Base-by-base conservation (phyloP, 2,797 vertebrate species). In the Dicrostonyx torquatus region DNA sequence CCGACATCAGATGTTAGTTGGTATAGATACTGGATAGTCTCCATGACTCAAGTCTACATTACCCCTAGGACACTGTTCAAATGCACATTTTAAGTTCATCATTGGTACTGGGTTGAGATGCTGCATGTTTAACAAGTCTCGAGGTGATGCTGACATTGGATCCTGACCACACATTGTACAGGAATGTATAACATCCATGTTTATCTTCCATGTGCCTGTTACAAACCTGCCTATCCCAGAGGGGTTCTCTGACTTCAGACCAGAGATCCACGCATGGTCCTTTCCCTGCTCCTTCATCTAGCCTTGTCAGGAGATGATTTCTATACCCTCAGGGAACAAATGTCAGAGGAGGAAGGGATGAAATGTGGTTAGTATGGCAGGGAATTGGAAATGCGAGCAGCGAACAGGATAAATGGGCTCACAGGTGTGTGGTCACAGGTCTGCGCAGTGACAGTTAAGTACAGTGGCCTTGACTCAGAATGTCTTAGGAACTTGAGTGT, bases 331-430 rank as follows among this genome's bases (percentile, higher is more conserved):
- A n/a, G 73, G 31, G 8, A 70, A 68, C 80, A 17, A 17, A 60
- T 7, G 10, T 40, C 82, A 73, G 45, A 40, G 78, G 60, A n/a
- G 60, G 58, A 79, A 75, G 90, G 58, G 60, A 14, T 29, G 62
- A 91, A 75, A 58, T 0, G 0, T 34, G 68, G 17, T 17, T 26
- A 0, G 29, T 5, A 18, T 17, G 10, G 34, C 0, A 1, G 73
- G 68, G 68, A 83, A 86, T 78, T 87, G 40, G 66, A 88, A 90
- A 75, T 64, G 17, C 66, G 70, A 86, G 34, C 37, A 43, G 17
- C 2, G 58, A 77, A 66, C 53, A 66, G 72, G 29, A n/a, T 2
- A 4, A 50, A 29, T 20, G 26, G 3, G 2, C 18, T 26, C 22
- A 48, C 17, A 79, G 80, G 58, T 45, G 31, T 58, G 90, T 3